Evolutionary conservation across 2,797 vertebrate species (phyloP), one percentile per base, ranked within the genome.

Genomic region (Sandelia bainsii): DNA sequence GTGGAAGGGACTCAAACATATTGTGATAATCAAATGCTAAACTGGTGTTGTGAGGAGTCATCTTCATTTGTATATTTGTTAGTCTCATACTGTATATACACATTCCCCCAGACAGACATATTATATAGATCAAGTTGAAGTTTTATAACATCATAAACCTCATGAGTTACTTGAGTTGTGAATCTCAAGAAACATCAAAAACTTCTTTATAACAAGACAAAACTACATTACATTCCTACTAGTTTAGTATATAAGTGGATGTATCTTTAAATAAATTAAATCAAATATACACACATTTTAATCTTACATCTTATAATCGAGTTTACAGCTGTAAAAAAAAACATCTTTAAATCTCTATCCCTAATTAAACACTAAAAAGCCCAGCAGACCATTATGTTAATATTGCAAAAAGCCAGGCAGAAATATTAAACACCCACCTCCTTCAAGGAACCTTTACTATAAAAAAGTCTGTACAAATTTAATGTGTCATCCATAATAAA

Each of bases 341-440:
- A n/a, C 10, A 19, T 27, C 11, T 56, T 65, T 48, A 19, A 74
- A 49, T 54, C 16, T 27, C 29, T 32, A 8, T 32, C 29, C 7
- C 29, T 32, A 32, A 32, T 32, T 32, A 32, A 32, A 32, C 29
- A 32, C 29, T 32, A 32, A 37, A 45, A 45, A 27, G 39, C n/a
- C 17, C 9, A 44, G 19, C 19, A 53, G 9, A 64, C 22, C 8
- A 27, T 49, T 46, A 60, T 71, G 39, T 6, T 42, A 39, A 80
- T 61, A 67, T 22, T 20, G 23, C 3, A 51, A 61, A 70, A 58
- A 39, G 14, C 27, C 46, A 19, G 23, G 42, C 32, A 56, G 50
- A 61, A 54, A 79, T 60, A 66, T 69, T 63, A 63, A 79, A 83
- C 65, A 72, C 67, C 71, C 72, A 73, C 75, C 40, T 57, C 50